phyloP scores from a whole-genome alignment of 1,140 invertebrate species.

The Ips nitidus region DNA sequence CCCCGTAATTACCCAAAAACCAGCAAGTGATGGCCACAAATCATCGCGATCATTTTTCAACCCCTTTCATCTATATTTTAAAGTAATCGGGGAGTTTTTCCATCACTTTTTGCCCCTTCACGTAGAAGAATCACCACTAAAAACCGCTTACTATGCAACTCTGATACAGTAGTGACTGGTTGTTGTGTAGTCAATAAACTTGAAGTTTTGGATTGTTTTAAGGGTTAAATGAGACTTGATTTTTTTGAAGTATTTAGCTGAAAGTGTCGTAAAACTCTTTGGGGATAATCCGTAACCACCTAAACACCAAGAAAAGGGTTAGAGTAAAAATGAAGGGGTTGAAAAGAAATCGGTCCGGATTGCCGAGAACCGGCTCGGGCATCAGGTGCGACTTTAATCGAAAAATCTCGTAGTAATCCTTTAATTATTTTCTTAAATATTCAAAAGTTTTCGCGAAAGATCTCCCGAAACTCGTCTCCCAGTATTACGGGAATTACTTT shows the following conservation, averaged over 20 bases:
- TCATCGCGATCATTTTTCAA: slow-evolving; percentile 35
- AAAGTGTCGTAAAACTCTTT: slow-evolving; percentile 12
- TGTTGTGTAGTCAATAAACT: no score
- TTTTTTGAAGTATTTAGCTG: no score
- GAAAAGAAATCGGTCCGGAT: slow-evolving; percentile 32
- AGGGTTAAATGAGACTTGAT: no score
- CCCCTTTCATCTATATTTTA: slow-evolving; percentile 27
- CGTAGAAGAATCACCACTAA: no score
- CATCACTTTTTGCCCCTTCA: neutral
- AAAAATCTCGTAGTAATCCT: slow-evolving; percentile 38
- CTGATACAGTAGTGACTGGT: no score
- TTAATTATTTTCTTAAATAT: slow-evolving; percentile 40
- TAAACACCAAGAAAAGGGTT: slow-evolving; percentile 27
- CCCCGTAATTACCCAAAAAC: slow-evolving; percentile 32
- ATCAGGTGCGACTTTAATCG: slow-evolving; percentile 39
- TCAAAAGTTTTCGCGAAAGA: slow-evolving; percentile 29
- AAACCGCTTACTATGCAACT: no score
- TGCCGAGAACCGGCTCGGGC: slow-evolving; percentile 9
- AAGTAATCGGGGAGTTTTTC: slow-evolving; percentile 8
- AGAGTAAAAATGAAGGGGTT: slow-evolving; percentile 14
- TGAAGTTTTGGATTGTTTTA: no score
- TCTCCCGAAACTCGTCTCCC: neutral
- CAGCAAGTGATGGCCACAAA: slow-evolving; percentile 35
- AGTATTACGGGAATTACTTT: slow-evolving; percentile 16
- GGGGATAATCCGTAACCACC: slow-evolving; percentile 27